phyloP scores from a whole-genome alignment of 2,113 vertebrate species.

The Laticauda laticaudata region DNA sequence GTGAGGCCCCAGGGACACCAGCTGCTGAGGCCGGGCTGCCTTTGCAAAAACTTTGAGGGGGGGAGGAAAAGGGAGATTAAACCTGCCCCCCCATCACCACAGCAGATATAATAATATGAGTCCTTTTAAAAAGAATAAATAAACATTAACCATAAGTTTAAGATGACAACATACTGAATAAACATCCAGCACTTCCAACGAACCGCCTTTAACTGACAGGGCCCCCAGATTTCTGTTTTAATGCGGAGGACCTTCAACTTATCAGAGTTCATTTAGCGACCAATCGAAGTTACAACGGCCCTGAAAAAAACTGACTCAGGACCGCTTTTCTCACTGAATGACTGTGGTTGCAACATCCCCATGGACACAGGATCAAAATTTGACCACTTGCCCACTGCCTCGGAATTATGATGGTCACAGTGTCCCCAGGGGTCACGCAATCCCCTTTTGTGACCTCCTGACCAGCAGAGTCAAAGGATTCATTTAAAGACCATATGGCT shows the following conservation, averaged over 20 bases:
- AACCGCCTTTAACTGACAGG: not conserved
- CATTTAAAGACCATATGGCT: not conserved
- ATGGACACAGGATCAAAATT: not conserved
- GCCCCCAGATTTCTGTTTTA: not conserved
- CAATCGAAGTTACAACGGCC: not conserved
- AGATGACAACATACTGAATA: not conserved
- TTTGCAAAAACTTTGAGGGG: not conserved
- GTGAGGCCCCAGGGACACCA: fast-evolving
- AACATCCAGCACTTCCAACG: not conserved
- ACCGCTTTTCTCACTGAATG: not conserved
- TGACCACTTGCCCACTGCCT: not conserved
- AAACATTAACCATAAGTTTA: not conserved
- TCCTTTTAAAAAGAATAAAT: not conserved
- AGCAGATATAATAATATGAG: not conserved
- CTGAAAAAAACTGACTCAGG: not conserved
- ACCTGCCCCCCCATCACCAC: not conserved
- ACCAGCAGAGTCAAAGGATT: not conserved
- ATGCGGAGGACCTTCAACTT: not conserved
- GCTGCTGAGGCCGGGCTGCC: fast-evolving
- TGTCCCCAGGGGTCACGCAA: no score
- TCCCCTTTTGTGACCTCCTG: no score
- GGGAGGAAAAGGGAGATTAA: not conserved
- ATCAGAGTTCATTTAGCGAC: not conserved
- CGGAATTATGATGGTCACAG: not conserved
- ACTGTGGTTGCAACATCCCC: not conserved